Evolutionary conservation across 1,140 invertebrate genomes (phyloP), one percentile per base, ranked within the genome.

Genomic region (Drosophila pseudoobscura): DNA sequence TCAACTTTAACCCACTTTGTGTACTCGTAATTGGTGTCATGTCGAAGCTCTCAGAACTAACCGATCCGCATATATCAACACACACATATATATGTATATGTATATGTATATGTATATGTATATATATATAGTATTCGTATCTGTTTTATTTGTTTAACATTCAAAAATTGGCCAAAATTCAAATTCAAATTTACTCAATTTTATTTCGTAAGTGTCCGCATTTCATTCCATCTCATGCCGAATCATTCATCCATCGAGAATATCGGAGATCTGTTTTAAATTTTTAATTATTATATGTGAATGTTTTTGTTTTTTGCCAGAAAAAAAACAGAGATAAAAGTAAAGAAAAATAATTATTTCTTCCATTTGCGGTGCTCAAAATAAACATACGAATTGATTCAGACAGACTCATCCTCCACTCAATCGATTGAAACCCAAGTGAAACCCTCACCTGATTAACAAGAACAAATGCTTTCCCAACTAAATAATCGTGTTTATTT

Each of bases 11-110:
- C 29, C 47, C 49, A 41, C 35, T 57, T 57, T 76, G 35, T 75
- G 71, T 64, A 74, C 59, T 75, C 70, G 71, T 58, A 75, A 69
- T 70, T 70, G 64, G 66, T 70, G 64, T 70, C 44, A 43, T 13
- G 65, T 69, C 68, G 9, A 51, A 44, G 59, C 59, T 62, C 29
- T 44, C 31, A 54, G 13, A 43, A 54, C 65, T 66, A 73, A 73
- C 68, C 55, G 24, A 35, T 57, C 71, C 56, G 47, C 64, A 75
- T 56, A 54, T 47, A 74, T 50, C 41, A 53, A 29, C 58, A 50
- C 68, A 54, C 45, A 46, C 29, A 60, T 26, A 56, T 31, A 31
- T 51, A 49, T 63, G 2, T 53, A 20, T 4, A 39, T 20, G 20
- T 39, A 53, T 53, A 6, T 22, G 17, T 17, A 17, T 17, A 17